Evolutionary conservation across 2,888 invertebrate species (phyloP).

Genomic region (Lumbricus terrestris): DNA sequence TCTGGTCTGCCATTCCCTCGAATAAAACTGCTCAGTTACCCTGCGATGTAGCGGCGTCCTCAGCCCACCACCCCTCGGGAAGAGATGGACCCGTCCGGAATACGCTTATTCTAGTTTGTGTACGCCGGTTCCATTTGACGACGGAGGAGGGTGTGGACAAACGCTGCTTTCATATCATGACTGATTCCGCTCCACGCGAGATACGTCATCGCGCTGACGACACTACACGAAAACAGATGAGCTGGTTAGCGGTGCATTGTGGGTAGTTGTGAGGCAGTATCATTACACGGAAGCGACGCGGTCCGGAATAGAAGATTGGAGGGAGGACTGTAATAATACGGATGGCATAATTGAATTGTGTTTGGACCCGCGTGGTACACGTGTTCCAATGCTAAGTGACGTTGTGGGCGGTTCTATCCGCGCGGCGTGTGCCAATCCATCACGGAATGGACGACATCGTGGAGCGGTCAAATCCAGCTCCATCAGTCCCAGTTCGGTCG

Average conservation of each 20-base stretch:
- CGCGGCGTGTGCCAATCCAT: background rate
- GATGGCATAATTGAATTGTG: background rate
- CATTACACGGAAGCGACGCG: background rate
- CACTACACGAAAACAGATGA: background rate
- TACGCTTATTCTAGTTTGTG: background rate
- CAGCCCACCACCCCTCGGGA: background rate
- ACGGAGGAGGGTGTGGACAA: background rate
- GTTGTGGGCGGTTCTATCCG: background rate
- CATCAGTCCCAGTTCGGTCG: background rate
- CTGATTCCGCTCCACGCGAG: background rate
- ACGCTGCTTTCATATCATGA: background rate
- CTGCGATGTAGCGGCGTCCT: background rate
- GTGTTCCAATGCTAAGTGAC: background rate
- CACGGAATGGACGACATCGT: background rate
- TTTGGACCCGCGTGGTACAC: background rate
- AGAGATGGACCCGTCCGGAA: background rate
- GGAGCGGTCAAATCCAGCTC: background rate
- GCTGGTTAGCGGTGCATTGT: background rate
- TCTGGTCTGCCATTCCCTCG: background rate
- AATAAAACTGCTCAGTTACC: background rate
- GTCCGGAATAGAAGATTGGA: background rate
- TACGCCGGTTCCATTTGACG: background rate
- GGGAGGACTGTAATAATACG: background rate
- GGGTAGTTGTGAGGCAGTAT: background rate
- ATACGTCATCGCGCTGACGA: background rate